Conservation (phyloP, 2,888 invertebrate species). For the Pheosia gnoma region DNA sequence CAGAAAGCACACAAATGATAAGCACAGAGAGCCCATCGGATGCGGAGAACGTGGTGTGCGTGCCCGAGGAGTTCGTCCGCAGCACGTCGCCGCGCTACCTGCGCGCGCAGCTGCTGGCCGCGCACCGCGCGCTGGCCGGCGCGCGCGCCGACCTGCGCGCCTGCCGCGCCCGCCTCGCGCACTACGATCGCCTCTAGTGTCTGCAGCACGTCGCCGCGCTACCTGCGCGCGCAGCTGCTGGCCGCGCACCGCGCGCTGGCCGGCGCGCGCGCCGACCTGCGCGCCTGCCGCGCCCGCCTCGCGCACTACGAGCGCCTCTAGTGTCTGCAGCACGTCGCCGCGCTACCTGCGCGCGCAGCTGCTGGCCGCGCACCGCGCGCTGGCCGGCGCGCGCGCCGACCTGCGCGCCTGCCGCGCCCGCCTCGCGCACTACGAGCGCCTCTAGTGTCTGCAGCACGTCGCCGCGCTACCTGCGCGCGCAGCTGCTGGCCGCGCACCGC, state of each 20-base stretch:
- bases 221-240: slow-evolving; percentile 40
- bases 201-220: slow-evolving; percentile 30
- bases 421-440: background rate
- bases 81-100: slow-evolving; percentile 25
- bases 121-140: slow-evolving; percentile 86
- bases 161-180: slow-evolving; percentile 84
- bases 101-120: slow-evolving; percentile 43
- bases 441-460: background rate
- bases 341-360: slow-evolving; percentile 30
- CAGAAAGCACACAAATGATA: slow-evolving; percentile 6
- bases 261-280: slow-evolving; percentile 23
- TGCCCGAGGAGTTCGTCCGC: slow-evolving; percentile 39
- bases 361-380: slow-evolving; percentile 22
- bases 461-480: slow-evolving; percentile 34
- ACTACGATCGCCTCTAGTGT: slow-evolving; percentile 86
- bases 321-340: slow-evolving; percentile 6
- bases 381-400: slow-evolving; percentile 18
- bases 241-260: slow-evolving; percentile 54
- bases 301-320: slow-evolving; percentile 88
- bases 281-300: slow-evolving; percentile 86
- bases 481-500: slow-evolving; percentile 23
- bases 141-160: slow-evolving; percentile 84
- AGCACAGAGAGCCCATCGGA: slow-evolving; percentile 11
- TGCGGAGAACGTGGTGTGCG: slow-evolving; percentile 28
- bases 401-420: slow-evolving; percentile 31